phyloP scores from a whole-genome alignment of 1,140 invertebrate species.

The Drosophila ogumai region DNA sequence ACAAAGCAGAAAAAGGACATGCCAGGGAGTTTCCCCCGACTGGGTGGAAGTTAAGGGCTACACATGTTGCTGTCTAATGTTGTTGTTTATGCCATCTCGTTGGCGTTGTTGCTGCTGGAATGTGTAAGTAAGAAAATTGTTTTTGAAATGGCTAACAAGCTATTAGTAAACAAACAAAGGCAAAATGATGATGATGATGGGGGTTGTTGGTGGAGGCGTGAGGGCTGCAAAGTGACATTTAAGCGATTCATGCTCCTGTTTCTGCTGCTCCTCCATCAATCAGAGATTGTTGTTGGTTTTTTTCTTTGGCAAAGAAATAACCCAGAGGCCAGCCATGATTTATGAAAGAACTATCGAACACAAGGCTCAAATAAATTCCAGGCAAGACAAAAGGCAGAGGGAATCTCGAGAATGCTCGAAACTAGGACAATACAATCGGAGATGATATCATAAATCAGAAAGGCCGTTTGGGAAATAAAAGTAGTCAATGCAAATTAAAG shows the following conservation, averaged over 20 bases:
- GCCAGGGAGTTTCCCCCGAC: not conserved
- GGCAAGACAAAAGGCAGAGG: not conserved
- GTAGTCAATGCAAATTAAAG: not conserved
- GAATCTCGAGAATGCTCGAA: conserved; percentile 3
- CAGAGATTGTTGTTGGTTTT: conserved; percentile 14
- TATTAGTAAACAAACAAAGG: conserved; percentile 80
- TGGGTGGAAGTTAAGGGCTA: conserved; percentile 57
- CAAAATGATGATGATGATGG: conserved; percentile 54
- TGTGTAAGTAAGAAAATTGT: conserved; percentile 72
- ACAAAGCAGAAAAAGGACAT: conserved; percentile 47
- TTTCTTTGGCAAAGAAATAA: not conserved
- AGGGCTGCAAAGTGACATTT: conserved; percentile 55
- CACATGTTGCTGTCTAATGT: conserved; percentile 69
- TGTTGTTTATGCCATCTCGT: conserved; percentile 35
- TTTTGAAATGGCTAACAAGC: conserved; percentile 82
- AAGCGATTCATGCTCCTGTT: conserved; percentile 43
- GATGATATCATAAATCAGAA: conserved; percentile 37
- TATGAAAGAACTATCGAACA: conserved; percentile 38
- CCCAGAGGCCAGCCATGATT: conserved; percentile 25
- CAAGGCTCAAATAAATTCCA: conserved; percentile 20
- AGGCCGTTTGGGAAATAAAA: not conserved
- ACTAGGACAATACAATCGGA: conserved; percentile 13
- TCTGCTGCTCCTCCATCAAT: conserved; percentile 47
- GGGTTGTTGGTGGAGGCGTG: conserved; percentile 10
- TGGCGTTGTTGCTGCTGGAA: conserved; percentile 39